phyloP scores from a whole-genome alignment of 2,113 vertebrate genomes.

The Mus spicilegus region DNA sequence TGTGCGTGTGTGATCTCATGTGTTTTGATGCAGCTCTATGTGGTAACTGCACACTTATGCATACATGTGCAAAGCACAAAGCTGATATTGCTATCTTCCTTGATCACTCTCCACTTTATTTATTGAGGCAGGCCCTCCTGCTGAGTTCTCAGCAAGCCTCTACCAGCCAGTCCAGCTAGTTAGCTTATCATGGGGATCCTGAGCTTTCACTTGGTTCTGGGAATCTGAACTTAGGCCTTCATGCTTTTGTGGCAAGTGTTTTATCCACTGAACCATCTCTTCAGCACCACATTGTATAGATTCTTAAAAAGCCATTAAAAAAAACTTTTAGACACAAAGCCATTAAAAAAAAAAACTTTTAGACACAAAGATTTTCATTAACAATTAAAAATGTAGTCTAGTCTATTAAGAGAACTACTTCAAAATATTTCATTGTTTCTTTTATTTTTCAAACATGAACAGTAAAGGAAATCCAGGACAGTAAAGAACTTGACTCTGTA shows the following conservation, averaged over 20 bases:
- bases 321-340: no score
- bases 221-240: background rate
- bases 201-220: background rate
- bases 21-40: background rate
- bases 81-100: background rate
- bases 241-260: background rate
- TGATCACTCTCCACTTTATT: no score
- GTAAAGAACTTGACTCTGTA: constrained; percentile 11
- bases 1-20: background rate
- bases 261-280: background rate
- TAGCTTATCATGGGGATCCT: background rate
- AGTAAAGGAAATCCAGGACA: background rate
- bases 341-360: background rate
- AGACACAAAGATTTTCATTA: background rate
- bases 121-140: background rate
- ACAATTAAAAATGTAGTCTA: background rate
- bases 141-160: background rate
- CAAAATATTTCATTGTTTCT: constrained; percentile 27
- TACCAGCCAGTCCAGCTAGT: no score
- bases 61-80: background rate
- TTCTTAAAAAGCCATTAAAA: background rate
- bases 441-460: background rate
- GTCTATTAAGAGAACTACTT: background rate
- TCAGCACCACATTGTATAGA: no score
- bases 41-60: background rate